phyloP scores from a whole-genome alignment of 2,888 invertebrate genomes.

The Apamea crenata region DNA sequence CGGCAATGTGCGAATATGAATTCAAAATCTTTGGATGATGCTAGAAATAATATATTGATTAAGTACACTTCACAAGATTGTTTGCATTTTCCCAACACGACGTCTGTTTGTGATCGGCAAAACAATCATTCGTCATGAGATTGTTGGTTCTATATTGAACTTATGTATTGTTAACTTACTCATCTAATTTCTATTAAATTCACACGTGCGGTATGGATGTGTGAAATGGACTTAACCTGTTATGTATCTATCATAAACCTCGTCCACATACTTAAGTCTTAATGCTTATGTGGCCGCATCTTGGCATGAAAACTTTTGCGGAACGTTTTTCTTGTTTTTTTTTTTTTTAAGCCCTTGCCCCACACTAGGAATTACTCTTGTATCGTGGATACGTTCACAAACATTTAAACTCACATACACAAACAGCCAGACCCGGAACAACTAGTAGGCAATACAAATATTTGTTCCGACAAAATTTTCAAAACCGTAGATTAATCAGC shows the following conservation, averaged over 20 bases:
- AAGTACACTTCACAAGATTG: constrained; percentile 54
- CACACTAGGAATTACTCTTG: no score
- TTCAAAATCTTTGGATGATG: constrained; percentile 62
- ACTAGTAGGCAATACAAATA: no score
- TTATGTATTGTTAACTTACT: constrained; percentile 40
- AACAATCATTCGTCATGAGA: constrained; percentile 54
- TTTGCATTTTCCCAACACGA: constrained; percentile 59
- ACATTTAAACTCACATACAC: no score
- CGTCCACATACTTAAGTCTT: neutral
- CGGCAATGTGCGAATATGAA: constrained; percentile 62
- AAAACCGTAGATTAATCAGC: neutral
- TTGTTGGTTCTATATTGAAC: constrained; percentile 40
- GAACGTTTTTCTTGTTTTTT: no score
- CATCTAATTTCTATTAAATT: constrained; percentile 46
- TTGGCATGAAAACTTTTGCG: neutral
- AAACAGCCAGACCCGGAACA: no score
- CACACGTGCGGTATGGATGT: constrained; percentile 30
- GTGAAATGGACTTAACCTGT: constrained; percentile 20
- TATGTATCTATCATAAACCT: neutral
- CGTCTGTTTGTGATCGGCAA: constrained; percentile 47
- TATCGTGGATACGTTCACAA: no score
- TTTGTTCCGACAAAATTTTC: neutral
- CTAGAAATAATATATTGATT: constrained; percentile 62
- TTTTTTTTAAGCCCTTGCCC: no score
- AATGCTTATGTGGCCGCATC: neutral